phyloP scores from a whole-genome alignment of 2,113 vertebrate species.

The Seriola quinqueradiata region DNA sequence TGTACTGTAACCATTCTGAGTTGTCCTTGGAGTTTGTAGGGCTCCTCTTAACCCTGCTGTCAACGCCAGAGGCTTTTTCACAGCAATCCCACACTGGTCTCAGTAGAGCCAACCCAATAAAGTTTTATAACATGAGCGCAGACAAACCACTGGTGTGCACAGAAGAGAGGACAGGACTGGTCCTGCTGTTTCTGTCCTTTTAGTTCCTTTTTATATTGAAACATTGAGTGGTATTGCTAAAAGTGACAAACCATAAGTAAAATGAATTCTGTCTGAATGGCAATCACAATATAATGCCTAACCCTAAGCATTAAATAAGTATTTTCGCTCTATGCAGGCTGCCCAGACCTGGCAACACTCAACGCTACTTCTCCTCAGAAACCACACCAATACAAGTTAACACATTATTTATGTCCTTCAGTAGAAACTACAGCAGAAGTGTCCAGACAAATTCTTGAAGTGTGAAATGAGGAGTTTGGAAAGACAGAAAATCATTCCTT shows the following conservation, averaged over 20 bases:
- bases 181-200: slow-evolving; percentile 45
- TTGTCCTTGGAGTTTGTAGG: slow-evolving; percentile 24
- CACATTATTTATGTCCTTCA: not conserved
- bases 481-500: not conserved
- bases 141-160: slow-evolving; percentile 49
- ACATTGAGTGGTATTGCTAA: not conserved
- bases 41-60: slow-evolving; percentile 46
- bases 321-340: not conserved
- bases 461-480: not conserved
- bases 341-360: not conserved
- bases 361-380: not conserved
- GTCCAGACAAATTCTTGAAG: not conserved
- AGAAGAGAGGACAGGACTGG: not conserved
- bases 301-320: not conserved
- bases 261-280: not conserved
- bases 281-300: not conserved
- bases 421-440: not conserved
- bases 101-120: slow-evolving; percentile 39
- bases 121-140: slow-evolving; percentile 33
- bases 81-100: slow-evolving; percentile 37
- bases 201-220: slow-evolving; percentile 26
- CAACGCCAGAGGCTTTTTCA: slow-evolving; percentile 34
- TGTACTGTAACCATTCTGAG: not conserved
- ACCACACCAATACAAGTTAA: not conserved
- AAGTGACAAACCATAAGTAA: slow-evolving; percentile 1